phyloP scores from a whole-genome alignment of 2,113 vertebrate genomes.

The Mus pahari region DNA sequence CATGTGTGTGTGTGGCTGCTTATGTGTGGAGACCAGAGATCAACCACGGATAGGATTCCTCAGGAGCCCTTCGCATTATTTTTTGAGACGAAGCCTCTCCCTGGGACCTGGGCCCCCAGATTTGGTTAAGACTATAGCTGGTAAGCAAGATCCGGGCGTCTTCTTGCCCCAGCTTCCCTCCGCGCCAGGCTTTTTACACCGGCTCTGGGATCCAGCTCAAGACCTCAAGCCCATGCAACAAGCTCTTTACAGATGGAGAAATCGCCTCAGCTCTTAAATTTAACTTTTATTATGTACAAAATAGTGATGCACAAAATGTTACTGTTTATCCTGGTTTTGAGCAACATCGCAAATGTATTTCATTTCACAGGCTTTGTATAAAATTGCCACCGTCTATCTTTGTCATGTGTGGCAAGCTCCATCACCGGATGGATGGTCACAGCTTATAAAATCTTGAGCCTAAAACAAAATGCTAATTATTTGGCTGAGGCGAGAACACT shows the following conservation, averaged over 20 bases:
- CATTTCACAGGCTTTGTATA: neutral
- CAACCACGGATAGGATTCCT: neutral
- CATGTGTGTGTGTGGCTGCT: neutral
- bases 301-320: neutral
- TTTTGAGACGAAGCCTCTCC: neutral
- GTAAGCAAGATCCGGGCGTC: too few species aligned
- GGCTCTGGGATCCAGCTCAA: neutral
- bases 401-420: neutral
- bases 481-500: constrained; percentile 46
- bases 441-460: constrained; percentile 40
- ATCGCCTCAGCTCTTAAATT: neutral
- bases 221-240: rapidly evolving
- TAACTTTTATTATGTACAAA: neutral
- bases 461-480: constrained; percentile 48
- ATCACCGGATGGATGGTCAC: neutral
- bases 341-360: neutral
- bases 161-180: neutral
- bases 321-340: constrained; percentile 20
- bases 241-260: neutral
- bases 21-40: neutral
- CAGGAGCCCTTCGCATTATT: neutral
- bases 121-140: neutral
- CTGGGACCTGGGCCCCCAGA: neutral
- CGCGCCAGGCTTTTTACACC: too few species aligned
- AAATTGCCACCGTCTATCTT: neutral